phyloP scores from a whole-genome alignment of 2,797 vertebrate genomes.

The Sebastes steindachneri region DNA sequence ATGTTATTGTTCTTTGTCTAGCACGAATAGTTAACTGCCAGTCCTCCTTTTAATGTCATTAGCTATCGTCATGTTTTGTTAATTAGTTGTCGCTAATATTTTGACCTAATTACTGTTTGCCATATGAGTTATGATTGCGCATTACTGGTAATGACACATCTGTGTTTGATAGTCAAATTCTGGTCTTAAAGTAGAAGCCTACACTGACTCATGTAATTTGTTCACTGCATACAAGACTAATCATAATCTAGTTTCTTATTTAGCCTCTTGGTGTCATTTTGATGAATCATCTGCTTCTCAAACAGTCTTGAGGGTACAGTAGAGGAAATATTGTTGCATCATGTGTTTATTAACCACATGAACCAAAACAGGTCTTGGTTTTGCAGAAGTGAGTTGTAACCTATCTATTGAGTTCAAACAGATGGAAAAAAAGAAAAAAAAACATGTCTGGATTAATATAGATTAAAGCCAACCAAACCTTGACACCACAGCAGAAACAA shows the following conservation, averaged over 20 bases:
- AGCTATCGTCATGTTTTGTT: background rate
- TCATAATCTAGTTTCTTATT: background rate
- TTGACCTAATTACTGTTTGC: background rate
- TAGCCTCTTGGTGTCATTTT: background rate
- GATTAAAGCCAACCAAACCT: background rate
- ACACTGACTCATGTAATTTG: background rate
- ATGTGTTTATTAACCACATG: constrained; percentile 13
- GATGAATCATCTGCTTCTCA: background rate
- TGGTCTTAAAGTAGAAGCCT: background rate
- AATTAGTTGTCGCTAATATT: constrained; percentile 11
- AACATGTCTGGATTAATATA: background rate
- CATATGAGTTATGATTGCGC: background rate
- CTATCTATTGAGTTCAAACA: constrained; percentile 19
- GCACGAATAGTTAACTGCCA: background rate
- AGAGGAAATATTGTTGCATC: constrained; percentile 11
- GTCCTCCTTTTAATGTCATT: constrained; percentile 5
- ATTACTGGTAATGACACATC: background rate
- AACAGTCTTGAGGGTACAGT: background rate
- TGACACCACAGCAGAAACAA: background rate
- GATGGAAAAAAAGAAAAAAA: background rate
- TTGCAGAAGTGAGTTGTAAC: constrained; percentile 29
- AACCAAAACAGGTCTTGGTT: constrained; percentile 15
- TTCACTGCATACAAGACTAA: background rate
- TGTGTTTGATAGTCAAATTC: constrained; percentile 15
- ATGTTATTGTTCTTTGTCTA: constrained; percentile 65